phyloP scores from a whole-genome alignment of 2,888 invertebrate genomes.

The Aethes cnicana region DNA sequence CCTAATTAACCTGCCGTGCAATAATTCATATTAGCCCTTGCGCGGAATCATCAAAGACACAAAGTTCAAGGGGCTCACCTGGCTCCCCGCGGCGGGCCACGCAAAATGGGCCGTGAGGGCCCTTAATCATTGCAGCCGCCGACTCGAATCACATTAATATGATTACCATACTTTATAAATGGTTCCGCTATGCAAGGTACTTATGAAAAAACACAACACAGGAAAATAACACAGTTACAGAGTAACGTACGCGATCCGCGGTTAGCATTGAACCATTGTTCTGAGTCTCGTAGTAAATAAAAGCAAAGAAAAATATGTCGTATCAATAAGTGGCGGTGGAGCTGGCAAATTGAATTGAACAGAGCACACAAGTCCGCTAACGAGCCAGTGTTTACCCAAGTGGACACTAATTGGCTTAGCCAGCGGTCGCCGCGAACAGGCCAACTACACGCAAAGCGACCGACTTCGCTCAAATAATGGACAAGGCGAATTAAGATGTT shows the following conservation, averaged over 20 bases:
- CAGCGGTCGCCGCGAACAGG: slow-evolving; percentile 63
- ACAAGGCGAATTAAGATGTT: slow-evolving; percentile 36
- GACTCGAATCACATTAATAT: slow-evolving; percentile 40
- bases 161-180: slow-evolving; percentile 29
- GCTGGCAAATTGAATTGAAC: slow-evolving; percentile 79
- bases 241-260: slow-evolving; percentile 11
- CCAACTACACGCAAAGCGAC: slow-evolving; percentile 42
- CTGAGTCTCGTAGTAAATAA: slow-evolving; percentile 52
- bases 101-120: slow-evolving; percentile 32
- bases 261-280: slow-evolving; percentile 33
- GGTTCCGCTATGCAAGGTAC: slow-evolving; percentile 14
- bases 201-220: slow-evolving; percentile 26
- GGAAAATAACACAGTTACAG: slow-evolving; percentile 5
- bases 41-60: slow-evolving; percentile 36
- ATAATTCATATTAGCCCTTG: slow-evolving; percentile 39
- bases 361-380: slow-evolving; percentile 81
- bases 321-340: slow-evolving; percentile 77
- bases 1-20: slow-evolving; percentile 40
- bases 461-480: slow-evolving; percentile 32
- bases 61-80: slow-evolving; percentile 34
- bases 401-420: slow-evolving; percentile 82
- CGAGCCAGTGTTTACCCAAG: slow-evolving; percentile 81
- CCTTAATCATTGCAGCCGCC: slow-evolving; percentile 34
- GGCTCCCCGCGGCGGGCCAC: slow-evolving; percentile 34
- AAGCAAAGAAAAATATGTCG: slow-evolving; percentile 61